Base-by-base conservation (phyloP, 2,888 invertebrate species). In the Unio delphinus region DNA sequence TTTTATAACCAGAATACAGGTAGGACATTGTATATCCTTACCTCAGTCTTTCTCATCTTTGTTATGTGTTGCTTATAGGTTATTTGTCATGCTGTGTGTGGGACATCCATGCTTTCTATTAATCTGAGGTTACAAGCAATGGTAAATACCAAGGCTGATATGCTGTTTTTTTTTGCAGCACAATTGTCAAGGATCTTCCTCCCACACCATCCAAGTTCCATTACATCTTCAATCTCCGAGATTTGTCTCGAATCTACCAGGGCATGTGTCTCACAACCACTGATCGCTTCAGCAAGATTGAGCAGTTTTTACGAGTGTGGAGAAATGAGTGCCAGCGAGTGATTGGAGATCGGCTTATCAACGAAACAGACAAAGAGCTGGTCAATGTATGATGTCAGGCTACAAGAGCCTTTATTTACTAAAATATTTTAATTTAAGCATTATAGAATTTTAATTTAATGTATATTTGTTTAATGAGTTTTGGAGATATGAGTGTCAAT, bases 141-240 rank as follows among this genome's bases (percentile, higher is more conserved):
- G 45, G 4, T 15, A 56, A 20, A 30, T 18, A 45, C 20, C 45
- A 58, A 4, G 8, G 34, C 45, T 15, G 23, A 55, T 28, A 28
- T 11, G 54, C 28, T n/a, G 45, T 3, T 55, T 65, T 65, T 67
- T 34, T 67, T 75, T 80, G 15, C 81, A 90, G 89, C 68, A 75
- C 92, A 80, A 92, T 95, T 59, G 93, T 95, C 73, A 91, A 92
- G 28, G 94, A 95, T 74, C 91, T 97, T 67, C 95, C 96, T 0
- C 96, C 97, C 2, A 97, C 96, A 0, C 97, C 97, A 0, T 94
- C 95, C 7, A 96, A 96, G 90, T 97, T 97, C 91, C 97, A 97
- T 91, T 97, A 97, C 91, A 95, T 96, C 80, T 97, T 97, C 91
- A 97, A 97, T 90, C 92, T 97, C 90, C 93, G 96, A 62, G 97